Percentiles rank a stretch among this genome's conserved stretches.
phyloP scores from a whole-genome alignment of 2,888 invertebrate species.

The Caenorhabditis virilis region DNA sequence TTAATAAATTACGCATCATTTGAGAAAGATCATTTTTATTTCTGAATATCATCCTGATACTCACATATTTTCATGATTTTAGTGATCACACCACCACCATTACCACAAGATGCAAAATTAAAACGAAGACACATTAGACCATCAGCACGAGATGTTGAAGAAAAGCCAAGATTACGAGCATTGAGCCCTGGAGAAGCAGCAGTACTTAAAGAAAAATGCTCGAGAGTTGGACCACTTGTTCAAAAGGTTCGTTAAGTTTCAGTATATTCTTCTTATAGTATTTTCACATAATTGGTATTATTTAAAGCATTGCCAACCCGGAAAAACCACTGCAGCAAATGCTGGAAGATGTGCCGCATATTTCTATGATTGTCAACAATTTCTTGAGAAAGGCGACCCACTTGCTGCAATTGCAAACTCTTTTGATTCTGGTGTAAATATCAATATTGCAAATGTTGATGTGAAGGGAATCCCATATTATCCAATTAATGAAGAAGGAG shows the following conservation, averaged over 20 bases:
- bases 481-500: constrained; percentile 61
- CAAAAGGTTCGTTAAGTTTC: constrained; percentile 10
- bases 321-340: constrained; percentile 32
- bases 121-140: background rate
- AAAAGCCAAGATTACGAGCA: background rate
- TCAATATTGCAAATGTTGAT: constrained; percentile 40
- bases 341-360: constrained; percentile 45
- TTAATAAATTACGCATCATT: too few species aligned
- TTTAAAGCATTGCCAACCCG: constrained; percentile 38
- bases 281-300: too few species aligned
- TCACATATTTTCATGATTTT: too few species aligned
- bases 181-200: constrained; percentile 21
- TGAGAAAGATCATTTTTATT: too few species aligned
- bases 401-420: constrained; percentile 51
- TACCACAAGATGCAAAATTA: constrained; percentile 11
- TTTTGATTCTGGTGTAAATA: constrained; percentile 45
- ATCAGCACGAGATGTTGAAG: background rate
- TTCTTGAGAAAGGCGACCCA: constrained; percentile 54
- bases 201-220: constrained; percentile 25
- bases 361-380: constrained; percentile 54
- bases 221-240: constrained; percentile 21
- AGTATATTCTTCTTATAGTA: too few species aligned
- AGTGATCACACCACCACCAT: constrained; percentile 33
- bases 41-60: too few species aligned
- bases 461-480: constrained; percentile 64